Conservation (phyloP, 2,113 vertebrate species). For the Myotis brandtii region DNA sequence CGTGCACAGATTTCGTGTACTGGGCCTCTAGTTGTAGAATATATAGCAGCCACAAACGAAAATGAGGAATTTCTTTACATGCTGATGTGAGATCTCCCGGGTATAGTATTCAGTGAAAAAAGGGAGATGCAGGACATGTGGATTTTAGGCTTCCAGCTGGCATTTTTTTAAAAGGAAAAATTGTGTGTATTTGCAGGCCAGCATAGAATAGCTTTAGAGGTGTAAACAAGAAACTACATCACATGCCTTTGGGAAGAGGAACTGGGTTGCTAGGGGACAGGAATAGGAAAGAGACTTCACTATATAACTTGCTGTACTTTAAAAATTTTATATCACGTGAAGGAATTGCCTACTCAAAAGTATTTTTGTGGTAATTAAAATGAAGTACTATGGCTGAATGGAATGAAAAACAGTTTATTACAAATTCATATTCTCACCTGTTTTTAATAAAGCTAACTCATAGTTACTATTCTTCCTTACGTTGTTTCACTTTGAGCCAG, state of each 20-base stretch:
- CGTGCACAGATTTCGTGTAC: too few relatives aligned
- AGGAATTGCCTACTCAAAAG: background rate
- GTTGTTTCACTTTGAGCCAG: constrained; percentile 1
- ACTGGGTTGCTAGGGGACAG: background rate
- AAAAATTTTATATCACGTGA: background rate
- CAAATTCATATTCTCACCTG: background rate
- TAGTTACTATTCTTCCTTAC: background rate
- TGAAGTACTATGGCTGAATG: background rate
- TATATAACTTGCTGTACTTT: background rate
- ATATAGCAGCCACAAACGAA: background rate
- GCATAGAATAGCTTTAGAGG: background rate
- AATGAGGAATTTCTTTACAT: background rate
- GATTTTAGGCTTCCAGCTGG: background rate
- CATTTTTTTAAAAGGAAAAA: background rate
- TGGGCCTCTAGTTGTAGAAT: background rate
- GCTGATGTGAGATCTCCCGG: background rate
- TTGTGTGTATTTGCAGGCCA: background rate
- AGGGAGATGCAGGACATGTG: background rate
- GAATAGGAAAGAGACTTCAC: background rate
- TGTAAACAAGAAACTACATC: background rate
- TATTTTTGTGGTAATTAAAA: background rate
- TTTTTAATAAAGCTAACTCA: constrained; percentile 23
- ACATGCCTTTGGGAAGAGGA: background rate
- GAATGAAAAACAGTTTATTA: constrained; percentile 9
- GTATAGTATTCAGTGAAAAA: background rate